Evolutionary conservation across 2,113 vertebrate genomes (phyloP).

Genomic region (Rana temporaria): DNA sequence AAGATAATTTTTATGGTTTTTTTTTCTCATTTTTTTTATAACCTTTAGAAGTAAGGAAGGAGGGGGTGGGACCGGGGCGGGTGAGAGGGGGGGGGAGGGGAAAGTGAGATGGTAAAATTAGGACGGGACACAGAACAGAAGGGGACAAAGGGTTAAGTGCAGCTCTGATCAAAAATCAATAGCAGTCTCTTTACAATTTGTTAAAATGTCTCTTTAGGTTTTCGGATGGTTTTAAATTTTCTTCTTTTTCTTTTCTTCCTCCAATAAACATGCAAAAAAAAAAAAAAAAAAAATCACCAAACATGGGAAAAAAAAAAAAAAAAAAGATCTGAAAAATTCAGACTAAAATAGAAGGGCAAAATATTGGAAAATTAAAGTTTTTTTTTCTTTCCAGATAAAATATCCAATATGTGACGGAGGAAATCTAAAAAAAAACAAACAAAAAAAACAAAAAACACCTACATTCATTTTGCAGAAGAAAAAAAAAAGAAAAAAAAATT

Average conservation of each 20-base stretch:
- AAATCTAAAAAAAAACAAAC: constrained; percentile 69
- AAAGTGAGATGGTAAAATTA: not conserved
- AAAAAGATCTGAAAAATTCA: not conserved
- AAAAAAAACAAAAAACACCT: constrained; percentile 72
- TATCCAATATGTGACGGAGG: constrained; percentile 68
- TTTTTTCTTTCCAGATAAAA: constrained; percentile 55
- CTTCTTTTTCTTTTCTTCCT: constrained; percentile 56
- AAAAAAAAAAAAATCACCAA: constrained; percentile 85
- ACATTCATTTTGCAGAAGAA: constrained; percentile 85
- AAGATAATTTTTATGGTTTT: constrained; percentile 63
- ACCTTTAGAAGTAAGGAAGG: constrained; percentile 74
- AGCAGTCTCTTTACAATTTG: constrained; percentile 75
- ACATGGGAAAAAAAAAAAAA: constrained; percentile 65
- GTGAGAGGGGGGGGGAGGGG: not conserved
- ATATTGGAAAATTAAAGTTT: too few relatives aligned
- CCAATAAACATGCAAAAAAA: constrained; percentile 82
- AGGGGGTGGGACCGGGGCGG: not conserved
- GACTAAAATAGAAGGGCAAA: constrained; percentile 1
- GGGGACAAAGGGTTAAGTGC: constrained; percentile 75
- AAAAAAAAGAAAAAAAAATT: constrained; percentile 67
- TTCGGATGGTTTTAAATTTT: constrained; percentile 21
- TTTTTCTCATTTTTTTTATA: constrained; percentile 58
- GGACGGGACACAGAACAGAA: constrained; percentile 16
- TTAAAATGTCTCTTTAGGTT: constrained; percentile 83
- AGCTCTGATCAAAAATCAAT: constrained; percentile 87